Base-by-base conservation (phyloP, 2,797 vertebrate species). In the Manis crassicaudata region DNA sequence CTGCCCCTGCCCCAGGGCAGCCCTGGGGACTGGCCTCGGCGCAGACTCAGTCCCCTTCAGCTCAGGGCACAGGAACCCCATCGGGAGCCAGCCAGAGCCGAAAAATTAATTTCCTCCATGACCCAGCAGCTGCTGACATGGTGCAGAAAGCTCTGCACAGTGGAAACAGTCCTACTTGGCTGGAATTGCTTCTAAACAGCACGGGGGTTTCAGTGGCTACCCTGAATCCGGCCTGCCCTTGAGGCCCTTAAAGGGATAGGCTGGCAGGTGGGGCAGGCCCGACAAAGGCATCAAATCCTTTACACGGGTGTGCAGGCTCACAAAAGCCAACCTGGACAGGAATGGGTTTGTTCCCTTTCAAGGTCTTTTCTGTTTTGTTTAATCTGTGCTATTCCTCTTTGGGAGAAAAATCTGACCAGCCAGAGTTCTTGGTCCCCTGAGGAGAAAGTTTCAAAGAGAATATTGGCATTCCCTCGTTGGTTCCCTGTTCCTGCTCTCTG, bases 31-130 rank as follows among this genome's bases (percentile, higher is more conserved):
- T 88, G 70, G 91, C 92, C 73, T 94, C 0, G 9, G 80, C 94
- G 96, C 96, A 90, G 97, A 97, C 94, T 97, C 96, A 83, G 97
- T 96, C 97, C 86, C 97, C 96, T 92, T 88, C 94, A 90, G 1
- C 86, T 97, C 35, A 2, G 97, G 89, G 94, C 97, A 97, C 37
- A 84, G 88, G 82, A 83, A 93, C 89, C 87, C 58, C 37, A 85
- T 93, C 92, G 88, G 96, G 94, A 97, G 90, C 96, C 50, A 32
- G 88, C 93, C 95, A 18, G 43, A 96, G 76, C 95, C 81, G 82
- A 91, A 92, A 81, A 97, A 96, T 97, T 96, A 79, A 97, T 98
- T 98, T 96, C 95, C 92, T 96, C 88, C 13, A 0, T 52, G 83
- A 32, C 6, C 13, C 75, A 62, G 93, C 43, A 11, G 96, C 97